Evolutionary conservation across 1,140 invertebrate species (phyloP).

Genomic region (Drosophila saltans): DNA sequence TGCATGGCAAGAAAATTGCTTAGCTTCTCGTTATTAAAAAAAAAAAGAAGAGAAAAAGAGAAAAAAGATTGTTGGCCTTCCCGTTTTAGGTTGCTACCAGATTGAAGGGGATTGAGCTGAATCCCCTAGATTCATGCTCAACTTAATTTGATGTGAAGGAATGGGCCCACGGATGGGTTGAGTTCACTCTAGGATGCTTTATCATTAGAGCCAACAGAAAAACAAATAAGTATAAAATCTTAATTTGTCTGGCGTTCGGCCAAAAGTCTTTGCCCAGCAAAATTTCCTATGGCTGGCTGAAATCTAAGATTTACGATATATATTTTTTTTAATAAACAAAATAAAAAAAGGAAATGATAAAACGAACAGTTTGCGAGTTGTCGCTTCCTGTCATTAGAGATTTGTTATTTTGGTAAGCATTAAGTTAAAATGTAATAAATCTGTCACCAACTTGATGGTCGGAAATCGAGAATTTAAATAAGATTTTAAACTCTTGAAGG

Average conservation of each 20-base stretch:
- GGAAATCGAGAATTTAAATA: slow-evolving; percentile 38
- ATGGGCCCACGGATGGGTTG: slow-evolving; percentile 7
- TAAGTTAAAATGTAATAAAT: slow-evolving; percentile 77
- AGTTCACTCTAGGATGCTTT: slow-evolving; percentile 29
- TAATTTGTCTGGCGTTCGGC: slow-evolving; percentile 60
- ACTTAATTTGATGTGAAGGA: slow-evolving; percentile 51
- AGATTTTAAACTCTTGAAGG: slow-evolving; percentile 41
- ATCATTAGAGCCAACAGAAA: slow-evolving; percentile 54
- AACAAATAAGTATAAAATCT: slow-evolving; percentile 69
- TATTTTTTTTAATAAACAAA: no score
- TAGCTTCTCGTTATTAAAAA: slow-evolving; percentile 50
- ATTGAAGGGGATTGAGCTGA: slow-evolving; percentile 17
- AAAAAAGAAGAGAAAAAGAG: neutral
- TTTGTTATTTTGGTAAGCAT: slow-evolving; percentile 29
- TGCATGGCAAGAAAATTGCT: slow-evolving; percentile 65
- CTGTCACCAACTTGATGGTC: slow-evolving; percentile 43
- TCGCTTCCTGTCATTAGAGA: slow-evolving; percentile 25
- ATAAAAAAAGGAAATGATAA: neutral
- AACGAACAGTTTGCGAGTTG: neutral
- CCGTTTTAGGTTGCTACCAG: slow-evolving; percentile 17
- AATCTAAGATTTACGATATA: slow-evolving; percentile 21
- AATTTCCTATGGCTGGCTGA: slow-evolving; percentile 23
- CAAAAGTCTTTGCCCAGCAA: slow-evolving; percentile 30
- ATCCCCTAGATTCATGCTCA: slow-evolving; percentile 59
- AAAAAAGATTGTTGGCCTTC: slow-evolving; percentile 1